Evolutionary conservation across 2,797 vertebrate species (phyloP), one percentile per base, ranked within the genome.

Genomic region (Bradypodion pumilum): DNA sequence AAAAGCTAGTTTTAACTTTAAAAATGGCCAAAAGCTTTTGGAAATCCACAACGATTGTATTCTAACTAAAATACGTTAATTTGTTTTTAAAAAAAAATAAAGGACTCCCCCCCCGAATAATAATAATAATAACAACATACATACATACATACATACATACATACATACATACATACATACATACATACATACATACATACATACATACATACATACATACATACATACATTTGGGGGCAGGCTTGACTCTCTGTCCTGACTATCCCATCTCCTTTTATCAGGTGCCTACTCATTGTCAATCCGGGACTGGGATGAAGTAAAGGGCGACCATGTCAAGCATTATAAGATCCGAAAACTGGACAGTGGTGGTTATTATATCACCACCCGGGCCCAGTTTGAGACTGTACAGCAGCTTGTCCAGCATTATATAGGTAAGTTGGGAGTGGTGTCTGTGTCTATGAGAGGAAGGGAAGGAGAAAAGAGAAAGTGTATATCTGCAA

Each of bases 311-410:
- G 98, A 99, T 0, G 97, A 98, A 62, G 93, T 82, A 80, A 98
- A 98, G 89, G 98, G 97, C 0, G 97, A 99, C 70, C 98, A 99
- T 0, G 96, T 99, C 81, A 99, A 99, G 93, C 98, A 99, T 95
- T 99, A 99, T 94, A 99, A 99, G 94, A 98, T 99, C 90, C 97
- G 98, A 59, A 99, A 99, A 83, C 94, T 99, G 92, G 98, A 99
- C 92, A 98, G 94, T 0, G 98, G 98, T 0, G 98, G 98, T 52
- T 99, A 97, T 94, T 99, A 99, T 93, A 99, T 99, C 96, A 99
- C 98, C 90, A 99, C 98, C 0, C 94, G 98, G 0, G 97, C 97
- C 32, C 98, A 99, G 95, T 99, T 99, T 2, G 95, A 96, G 83
- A 97, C 97, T 0, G 96, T 99, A 83, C 97, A 95, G 88, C 91